These are phyloP conservation scores for Bambusicola thoracicus DNA, from an alignment of 2,113 vertebrate species.

Conservation along the genomic window DNA sequence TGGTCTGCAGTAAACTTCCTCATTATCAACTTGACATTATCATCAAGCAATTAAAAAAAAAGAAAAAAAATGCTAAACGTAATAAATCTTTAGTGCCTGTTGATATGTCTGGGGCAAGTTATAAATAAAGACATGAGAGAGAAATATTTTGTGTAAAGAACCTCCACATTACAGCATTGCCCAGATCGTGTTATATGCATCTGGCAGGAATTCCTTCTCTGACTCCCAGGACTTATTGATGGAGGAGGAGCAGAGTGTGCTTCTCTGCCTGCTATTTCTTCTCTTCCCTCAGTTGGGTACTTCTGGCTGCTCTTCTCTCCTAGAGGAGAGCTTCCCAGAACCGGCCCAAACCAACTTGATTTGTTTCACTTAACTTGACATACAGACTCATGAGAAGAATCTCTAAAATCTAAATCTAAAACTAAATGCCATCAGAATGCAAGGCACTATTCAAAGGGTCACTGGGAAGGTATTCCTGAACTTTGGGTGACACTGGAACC, in stretches of 20 bases:
- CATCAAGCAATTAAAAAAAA: background rate
- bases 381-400: background rate
- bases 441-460: background rate
- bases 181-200: background rate
- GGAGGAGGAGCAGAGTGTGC: background rate
- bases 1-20: background rate
- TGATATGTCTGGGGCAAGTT: background rate
- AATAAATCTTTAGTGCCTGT: background rate
- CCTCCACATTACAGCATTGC: background rate
- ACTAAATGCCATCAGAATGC: background rate
- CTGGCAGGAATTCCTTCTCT: background rate
- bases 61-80: background rate
- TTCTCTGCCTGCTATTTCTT: background rate
- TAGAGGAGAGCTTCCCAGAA: background rate
- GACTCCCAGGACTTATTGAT: background rate
- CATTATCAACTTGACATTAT: background rate
- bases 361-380: conserved; percentile 6
- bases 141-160: conserved; percentile 10
- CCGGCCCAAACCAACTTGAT: background rate
- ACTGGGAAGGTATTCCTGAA: background rate
- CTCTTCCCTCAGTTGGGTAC: background rate
- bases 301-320: background rate
- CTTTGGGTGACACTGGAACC: background rate
- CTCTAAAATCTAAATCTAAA: background rate
- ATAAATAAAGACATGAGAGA: background rate